These are phyloP conservation scores for Heteropelma amictum DNA, from an alignment of 2,888 invertebrate genomes.

Conservation along the genomic window DNA sequence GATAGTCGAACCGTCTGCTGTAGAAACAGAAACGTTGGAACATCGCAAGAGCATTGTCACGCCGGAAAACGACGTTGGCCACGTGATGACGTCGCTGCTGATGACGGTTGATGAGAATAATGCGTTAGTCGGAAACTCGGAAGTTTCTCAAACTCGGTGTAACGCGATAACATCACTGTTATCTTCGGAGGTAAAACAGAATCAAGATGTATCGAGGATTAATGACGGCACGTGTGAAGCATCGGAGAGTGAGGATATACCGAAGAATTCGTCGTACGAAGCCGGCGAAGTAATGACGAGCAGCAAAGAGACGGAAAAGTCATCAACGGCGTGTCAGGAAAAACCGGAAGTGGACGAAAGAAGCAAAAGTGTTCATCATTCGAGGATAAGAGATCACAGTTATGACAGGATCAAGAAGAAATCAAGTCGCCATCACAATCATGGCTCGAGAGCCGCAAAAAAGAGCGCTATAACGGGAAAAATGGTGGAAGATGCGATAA, in stretches of 20 bases:
- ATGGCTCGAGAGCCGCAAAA: conserved; percentile 8
- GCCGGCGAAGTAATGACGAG: background rate
- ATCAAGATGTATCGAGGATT: too few species aligned
- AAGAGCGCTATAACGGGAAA: conserved; percentile 48
- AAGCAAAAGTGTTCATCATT: conserved; percentile 25
- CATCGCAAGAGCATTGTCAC: background rate
- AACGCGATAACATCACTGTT: too few species aligned
- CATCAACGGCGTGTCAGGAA: background rate
- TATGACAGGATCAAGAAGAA: conserved; percentile 42
- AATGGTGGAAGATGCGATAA: conserved; percentile 59
- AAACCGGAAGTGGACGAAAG: background rate
- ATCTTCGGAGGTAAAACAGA: too few species aligned
- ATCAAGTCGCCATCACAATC: conserved; percentile 33
- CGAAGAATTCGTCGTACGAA: too few species aligned
- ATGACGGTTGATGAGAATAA: background rate
- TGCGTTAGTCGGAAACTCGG: background rate
- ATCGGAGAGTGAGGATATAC: background rate
- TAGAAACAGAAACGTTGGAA: background rate
- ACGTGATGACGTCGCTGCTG: background rate
- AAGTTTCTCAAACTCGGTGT: background rate
- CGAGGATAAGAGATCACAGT: conserved; percentile 14
- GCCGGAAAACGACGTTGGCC: background rate
- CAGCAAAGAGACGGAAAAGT: background rate
- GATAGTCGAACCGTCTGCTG: background rate
- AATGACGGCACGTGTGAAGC: too few species aligned